Conservation (phyloP, 2,888 invertebrate species). For the Nipponacmea schrenckii region DNA sequence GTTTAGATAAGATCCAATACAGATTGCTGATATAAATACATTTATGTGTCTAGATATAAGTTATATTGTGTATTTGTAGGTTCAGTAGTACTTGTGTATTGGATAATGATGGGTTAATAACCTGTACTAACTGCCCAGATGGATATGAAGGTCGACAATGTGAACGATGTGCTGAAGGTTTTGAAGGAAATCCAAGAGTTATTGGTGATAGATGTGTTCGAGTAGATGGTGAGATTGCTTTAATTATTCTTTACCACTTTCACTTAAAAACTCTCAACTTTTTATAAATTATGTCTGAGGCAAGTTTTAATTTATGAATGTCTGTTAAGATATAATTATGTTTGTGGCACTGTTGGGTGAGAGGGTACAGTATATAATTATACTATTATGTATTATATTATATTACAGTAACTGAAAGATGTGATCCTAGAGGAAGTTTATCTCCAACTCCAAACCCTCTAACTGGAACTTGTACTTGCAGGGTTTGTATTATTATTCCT, state of each 20-base stretch:
- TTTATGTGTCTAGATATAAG: no score
- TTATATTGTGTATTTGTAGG: constrained; percentile 33
- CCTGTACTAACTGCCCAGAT: constrained; percentile 80
- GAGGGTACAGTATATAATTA: no score
- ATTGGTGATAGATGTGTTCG: constrained; percentile 81
- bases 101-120: constrained; percentile 78
- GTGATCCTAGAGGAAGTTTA: constrained; percentile 82
- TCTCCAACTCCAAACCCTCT: constrained; percentile 69
- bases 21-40: no score
- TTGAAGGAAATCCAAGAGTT: constrained; percentile 74
- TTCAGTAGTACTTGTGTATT: constrained; percentile 76
- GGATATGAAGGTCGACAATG: constrained; percentile 89
- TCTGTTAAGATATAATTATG: background rate
- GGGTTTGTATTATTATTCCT: constrained; percentile 73
- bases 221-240: constrained; percentile 37
- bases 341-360: no score
- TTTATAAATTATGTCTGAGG: background rate
- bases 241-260: background rate
- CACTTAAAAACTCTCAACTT: background rate
- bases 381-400: background rate
- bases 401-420: constrained; percentile 63
- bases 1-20: no score
- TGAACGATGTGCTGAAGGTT: constrained; percentile 84
- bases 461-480: constrained; percentile 77
- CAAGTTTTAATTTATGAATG: background rate